Evolutionary conservation across 1,140 invertebrate species (phyloP).

Genomic region (Dryas iulia): DNA sequence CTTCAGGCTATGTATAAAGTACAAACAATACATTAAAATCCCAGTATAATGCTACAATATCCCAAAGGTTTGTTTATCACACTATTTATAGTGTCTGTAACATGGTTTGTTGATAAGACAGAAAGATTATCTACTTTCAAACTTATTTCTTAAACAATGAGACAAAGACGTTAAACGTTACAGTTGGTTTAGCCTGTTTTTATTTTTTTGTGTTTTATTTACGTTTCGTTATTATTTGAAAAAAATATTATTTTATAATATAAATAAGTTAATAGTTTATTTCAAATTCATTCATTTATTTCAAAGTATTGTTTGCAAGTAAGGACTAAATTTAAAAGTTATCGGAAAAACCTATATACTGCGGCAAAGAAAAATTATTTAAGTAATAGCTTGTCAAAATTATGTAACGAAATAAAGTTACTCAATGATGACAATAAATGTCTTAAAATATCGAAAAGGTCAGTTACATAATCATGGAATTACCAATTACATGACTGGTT

Average conservation of each 20-base stretch:
- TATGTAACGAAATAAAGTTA: too few relatives aligned
- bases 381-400: too few relatives aligned
- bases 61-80: not conserved
- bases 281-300: too few relatives aligned
- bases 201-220: not conserved
- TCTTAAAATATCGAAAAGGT: too few relatives aligned
- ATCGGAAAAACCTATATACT: not conserved
- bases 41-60: not conserved
- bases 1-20: conserved; percentile 5
- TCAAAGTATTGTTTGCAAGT: not conserved
- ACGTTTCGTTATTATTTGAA: not conserved
- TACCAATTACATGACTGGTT: not conserved
- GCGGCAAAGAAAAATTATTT: too few relatives aligned
- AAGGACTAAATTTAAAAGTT: not conserved
- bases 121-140: not conserved
- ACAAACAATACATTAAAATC: conserved; percentile 5
- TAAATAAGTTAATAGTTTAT: too few relatives aligned
- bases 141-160: not conserved
- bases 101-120: not conserved
- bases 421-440: too few relatives aligned
- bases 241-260: too few relatives aligned
- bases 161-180: not conserved
- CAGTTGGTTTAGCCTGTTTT: not conserved
- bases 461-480: not conserved
- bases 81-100: not conserved